Percentiles rank a stretch among this genome's conserved stretches.
phyloP scores from a whole-genome alignment of 2,113 vertebrate species.

The Anguilla rostrata region DNA sequence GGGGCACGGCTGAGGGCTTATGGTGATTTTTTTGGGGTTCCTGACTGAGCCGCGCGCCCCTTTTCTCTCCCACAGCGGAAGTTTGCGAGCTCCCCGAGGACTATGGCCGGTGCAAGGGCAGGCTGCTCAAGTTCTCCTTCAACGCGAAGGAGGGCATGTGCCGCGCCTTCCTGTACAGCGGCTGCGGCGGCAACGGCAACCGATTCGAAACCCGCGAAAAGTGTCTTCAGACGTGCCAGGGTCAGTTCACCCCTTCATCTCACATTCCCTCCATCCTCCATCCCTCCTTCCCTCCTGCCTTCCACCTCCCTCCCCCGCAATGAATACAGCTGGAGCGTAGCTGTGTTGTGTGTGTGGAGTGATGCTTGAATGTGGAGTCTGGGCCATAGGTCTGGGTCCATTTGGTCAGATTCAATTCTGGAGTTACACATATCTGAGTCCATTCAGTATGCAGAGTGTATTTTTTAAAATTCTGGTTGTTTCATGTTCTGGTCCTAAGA shows the following conservation, averaged over 20 bases:
- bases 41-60: background rate
- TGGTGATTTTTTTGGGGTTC: background rate
- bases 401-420: no score
- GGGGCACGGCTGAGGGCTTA: background rate
- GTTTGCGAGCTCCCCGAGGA: slow-evolving; percentile 27
- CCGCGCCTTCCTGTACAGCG: slow-evolving; percentile 44
- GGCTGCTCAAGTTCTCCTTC: slow-evolving; percentile 30
- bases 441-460: no score
- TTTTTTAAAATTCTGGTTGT: no score
- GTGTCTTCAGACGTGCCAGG: slow-evolving; percentile 37
- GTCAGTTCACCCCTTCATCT: slow-evolving; percentile 20
- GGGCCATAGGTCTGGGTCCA: no score
- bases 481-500: no score
- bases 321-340: no score
- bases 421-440: no score
- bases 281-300: no score
- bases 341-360: no score
- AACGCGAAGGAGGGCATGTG: slow-evolving; percentile 34
- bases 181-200: slow-evolving; percentile 55
- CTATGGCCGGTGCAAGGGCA: slow-evolving; percentile 31
- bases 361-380: no score
- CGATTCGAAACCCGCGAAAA: slow-evolving; percentile 41
- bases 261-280: no score
- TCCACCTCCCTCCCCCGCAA: no score
- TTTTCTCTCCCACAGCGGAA: slow-evolving; percentile 15